phyloP scores from a whole-genome alignment of 2,797 vertebrate species.

The Myripristis jacobus region DNA sequence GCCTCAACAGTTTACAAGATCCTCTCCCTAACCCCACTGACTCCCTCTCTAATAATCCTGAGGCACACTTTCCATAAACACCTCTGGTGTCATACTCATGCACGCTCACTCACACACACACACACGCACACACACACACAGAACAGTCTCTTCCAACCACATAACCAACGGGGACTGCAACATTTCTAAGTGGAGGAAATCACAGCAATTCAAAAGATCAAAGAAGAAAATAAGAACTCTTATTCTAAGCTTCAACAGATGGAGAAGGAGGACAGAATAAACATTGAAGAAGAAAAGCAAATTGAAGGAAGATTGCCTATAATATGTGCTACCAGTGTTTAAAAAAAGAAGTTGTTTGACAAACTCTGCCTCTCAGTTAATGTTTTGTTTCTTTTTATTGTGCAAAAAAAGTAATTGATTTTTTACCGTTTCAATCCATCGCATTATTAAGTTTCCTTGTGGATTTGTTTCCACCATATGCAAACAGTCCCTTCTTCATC shows the following conservation, averaged over 20 bases:
- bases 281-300: background rate
- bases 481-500: background rate
- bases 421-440: conserved; percentile 1
- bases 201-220: conserved; percentile 19
- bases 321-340: background rate
- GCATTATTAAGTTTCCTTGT: background rate
- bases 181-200: conserved; percentile 2
- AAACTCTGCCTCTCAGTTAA: background rate
- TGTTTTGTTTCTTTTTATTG: conserved; percentile 17
- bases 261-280: conserved; percentile 10
- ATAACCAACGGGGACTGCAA: background rate
- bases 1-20: background rate
- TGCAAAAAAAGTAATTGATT: conserved; percentile 5
- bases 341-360: background rate
- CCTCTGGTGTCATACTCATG: conserved; percentile 8
- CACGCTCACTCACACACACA: no score
- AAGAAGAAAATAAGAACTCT: conserved; percentile 20
- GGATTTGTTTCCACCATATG: conserved; percentile 4
- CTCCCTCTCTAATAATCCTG: conserved; percentile 2
- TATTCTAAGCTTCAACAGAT: conserved; percentile 2
- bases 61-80: background rate
- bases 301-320: conserved; percentile 3
- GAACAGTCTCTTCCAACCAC: background rate
- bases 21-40: background rate
- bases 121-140: background rate